These are phyloP conservation scores for Solenodon paradoxus DNA, from an alignment of 2,113 vertebrate genomes.

Conservation along the genomic window DNA sequence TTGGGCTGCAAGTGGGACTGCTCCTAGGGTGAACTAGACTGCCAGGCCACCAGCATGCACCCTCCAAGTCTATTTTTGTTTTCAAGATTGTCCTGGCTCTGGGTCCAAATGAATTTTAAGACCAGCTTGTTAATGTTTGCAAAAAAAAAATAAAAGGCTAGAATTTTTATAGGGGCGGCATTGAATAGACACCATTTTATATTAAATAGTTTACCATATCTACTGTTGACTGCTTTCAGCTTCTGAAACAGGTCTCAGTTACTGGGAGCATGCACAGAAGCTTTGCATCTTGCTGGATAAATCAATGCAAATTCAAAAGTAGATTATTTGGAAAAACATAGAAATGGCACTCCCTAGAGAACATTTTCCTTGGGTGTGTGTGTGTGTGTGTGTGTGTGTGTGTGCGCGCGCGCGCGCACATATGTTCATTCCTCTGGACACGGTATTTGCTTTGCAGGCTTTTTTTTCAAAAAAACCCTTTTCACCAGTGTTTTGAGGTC, in stretches of 20 bases:
- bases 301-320: background rate
- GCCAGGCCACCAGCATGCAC: no score
- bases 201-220: background rate
- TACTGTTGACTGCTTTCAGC: background rate
- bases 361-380: background rate
- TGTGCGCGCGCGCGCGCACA: no score
- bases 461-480: background rate
- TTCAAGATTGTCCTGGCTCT: background rate
- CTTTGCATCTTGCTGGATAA: background rate
- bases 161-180: background rate
- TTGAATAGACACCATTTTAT: background rate
- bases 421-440: background rate
- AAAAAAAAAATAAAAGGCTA: background rate
- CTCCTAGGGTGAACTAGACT: no score
- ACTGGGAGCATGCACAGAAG: background rate
- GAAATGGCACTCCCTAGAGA: background rate
- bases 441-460: background rate
- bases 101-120: background rate
- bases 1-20: no score
- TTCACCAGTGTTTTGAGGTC: background rate
- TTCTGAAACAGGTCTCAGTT: background rate
- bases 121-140: background rate
- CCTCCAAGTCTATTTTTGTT: no score
- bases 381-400: no score
- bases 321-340: background rate